Conservation (phyloP, 2,888 invertebrate species). For the Oligia fasciuncula region DNA sequence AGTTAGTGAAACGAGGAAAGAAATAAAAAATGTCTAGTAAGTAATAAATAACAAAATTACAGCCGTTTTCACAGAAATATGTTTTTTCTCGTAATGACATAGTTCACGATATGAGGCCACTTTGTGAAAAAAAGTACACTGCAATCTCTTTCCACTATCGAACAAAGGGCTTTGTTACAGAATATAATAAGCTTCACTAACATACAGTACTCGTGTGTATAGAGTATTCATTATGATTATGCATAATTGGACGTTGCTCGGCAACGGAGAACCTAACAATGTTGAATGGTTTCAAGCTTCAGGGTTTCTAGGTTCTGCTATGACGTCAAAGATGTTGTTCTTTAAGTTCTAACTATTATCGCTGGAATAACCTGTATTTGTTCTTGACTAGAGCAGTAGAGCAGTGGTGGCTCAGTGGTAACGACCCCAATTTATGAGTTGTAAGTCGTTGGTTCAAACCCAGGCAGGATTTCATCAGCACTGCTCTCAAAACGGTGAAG, state of each 20-base stretch:
- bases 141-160: background rate
- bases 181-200: conserved; percentile 8
- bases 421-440: background rate
- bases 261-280: conserved; percentile 40
- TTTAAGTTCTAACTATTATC: background rate
- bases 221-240: conserved; percentile 27
- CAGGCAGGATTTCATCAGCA: background rate
- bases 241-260: conserved; percentile 30
- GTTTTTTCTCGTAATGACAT: background rate
- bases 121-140: background rate
- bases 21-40: background rate
- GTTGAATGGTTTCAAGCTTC: conserved; percentile 10
- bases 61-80: background rate
- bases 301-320: background rate
- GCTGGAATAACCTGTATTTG: background rate
- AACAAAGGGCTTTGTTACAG: background rate
- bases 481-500: background rate
- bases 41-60: background rate
- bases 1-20: background rate
- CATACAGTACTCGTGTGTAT: background rate
- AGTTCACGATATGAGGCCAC: background rate
- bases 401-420: background rate
- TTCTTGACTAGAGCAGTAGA: background rate
- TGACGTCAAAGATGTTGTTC: conserved; percentile 7
- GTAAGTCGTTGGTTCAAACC: background rate